A percentile compares a stretch with the other conserved stretches of the same genome.
Conservation (phyloP, 2,797 vertebrate species). For the Gobionotothen gibberifrons region DNA sequence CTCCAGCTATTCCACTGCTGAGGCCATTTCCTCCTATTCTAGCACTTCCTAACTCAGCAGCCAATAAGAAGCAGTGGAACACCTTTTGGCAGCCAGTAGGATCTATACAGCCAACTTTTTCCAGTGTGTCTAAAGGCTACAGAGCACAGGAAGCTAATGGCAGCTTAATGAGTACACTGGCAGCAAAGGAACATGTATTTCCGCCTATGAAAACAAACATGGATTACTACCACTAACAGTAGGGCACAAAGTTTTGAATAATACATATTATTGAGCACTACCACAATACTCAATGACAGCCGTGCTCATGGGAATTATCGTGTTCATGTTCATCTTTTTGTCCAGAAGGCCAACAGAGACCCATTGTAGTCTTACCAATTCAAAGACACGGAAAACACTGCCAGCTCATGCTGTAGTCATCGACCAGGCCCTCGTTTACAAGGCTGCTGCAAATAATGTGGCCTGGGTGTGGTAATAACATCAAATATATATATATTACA, state of each 20-base stretch:
- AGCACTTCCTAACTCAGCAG: conserved; percentile 67
- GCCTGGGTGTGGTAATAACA: conserved; percentile 59
- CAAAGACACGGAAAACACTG: conserved; percentile 68
- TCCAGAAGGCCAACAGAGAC: conserved; percentile 36
- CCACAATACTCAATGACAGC: conserved; percentile 22
- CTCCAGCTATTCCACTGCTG: conserved; percentile 71
- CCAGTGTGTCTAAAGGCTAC: conserved; percentile 47
- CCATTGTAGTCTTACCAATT: conserved; percentile 30
- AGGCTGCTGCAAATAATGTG: conserved; percentile 61
- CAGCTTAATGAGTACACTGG: conserved; percentile 66
- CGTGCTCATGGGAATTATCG: conserved; percentile 31
- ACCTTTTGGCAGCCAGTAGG: conserved; percentile 57
- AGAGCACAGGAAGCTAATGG: conserved; percentile 66
- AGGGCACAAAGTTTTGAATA: conserved; percentile 45
- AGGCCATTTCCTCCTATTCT: conserved; percentile 76
- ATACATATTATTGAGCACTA: conserved; percentile 19
- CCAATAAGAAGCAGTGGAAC: conserved; percentile 62
- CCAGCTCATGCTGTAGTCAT: conserved; percentile 59
- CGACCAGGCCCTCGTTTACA: conserved; percentile 59
- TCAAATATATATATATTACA: conserved; percentile 13
- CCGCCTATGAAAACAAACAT: conserved; percentile 45
- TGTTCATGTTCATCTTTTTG: conserved; percentile 30
- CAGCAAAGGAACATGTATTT: conserved; percentile 51
- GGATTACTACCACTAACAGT: conserved; percentile 35
- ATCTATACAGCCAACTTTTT: conserved; percentile 57